These are phyloP conservation scores for Ameiurus melas DNA, from an alignment of 2,113 vertebrate species.

Conservation along the genomic window DNA sequence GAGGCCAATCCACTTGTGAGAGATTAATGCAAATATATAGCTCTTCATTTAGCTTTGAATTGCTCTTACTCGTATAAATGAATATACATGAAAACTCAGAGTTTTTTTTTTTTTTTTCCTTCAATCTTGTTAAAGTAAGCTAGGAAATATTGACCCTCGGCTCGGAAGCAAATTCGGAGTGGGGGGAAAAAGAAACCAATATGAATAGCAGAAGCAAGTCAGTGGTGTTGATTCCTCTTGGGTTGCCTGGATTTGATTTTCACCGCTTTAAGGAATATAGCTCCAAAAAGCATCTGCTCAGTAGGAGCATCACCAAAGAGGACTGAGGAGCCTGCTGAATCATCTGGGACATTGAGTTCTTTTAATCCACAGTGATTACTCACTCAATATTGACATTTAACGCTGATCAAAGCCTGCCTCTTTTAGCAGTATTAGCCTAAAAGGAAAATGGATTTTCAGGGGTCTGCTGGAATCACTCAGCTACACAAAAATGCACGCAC, in stretches of 20 bases:
- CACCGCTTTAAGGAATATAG: not conserved
- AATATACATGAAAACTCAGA: conserved; percentile 1
- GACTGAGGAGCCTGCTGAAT: not conserved
- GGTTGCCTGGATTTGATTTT: not conserved
- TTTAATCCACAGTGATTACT: conserved; percentile 61
- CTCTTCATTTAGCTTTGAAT: conserved; percentile 30
- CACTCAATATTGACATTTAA: conserved; percentile 64
- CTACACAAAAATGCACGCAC: conserved; percentile 1
- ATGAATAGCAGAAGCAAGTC: not conserved
- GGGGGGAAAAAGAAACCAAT: not conserved
- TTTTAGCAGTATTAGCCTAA: conserved; percentile 60
- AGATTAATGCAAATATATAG: conserved; percentile 27
- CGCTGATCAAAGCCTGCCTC: conserved; percentile 64
- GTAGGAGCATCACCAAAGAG: not conserved
- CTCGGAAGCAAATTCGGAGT: not conserved
- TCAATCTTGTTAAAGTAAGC: not conserved
- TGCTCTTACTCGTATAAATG: conserved; percentile 8
- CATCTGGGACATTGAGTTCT: conserved; percentile 36
- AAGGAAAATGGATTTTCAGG: conserved; percentile 63
- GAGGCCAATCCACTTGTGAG: conserved; percentile 15
- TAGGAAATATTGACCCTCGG: not conserved
- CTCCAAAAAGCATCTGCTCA: not conserved
- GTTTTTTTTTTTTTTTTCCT: not conserved
- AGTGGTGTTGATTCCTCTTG: not conserved
- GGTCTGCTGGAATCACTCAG: conserved; percentile 46